Evolutionary conservation across 2,797 vertebrate genomes (phyloP), one percentile per base, ranked within the genome.

Genomic region (Propithecus perrieri): DNA sequence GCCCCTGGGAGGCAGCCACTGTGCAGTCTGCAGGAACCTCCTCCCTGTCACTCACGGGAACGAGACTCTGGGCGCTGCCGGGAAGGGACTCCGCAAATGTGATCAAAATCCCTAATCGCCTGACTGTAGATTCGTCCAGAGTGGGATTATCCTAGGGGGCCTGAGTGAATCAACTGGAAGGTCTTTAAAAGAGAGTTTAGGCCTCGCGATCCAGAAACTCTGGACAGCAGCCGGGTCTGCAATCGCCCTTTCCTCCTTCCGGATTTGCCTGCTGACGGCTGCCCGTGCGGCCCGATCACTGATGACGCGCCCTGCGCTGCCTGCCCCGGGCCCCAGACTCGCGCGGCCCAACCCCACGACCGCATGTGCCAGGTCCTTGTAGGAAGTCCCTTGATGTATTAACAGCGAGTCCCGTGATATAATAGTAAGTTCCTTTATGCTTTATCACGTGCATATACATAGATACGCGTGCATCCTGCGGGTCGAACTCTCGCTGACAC

Each of bases 1-100:
- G 41, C 15, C 3, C 4, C 9, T 15, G 28, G 35, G 8, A 55
- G n/a, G 28, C 9, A 7, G 18, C 2, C 2, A 0, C 57, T 10
- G 5, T 17, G 41, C 8, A 13, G 30, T 14, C 17, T 35, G 30
- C 24, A 35, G 1, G 3, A 1, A 14, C 7, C 41, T 89, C 41
- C 75, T 50, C 35, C 35, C 4, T 4, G 43, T 13, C 12, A 20
- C 17, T 69, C n/a, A 5, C 1, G 13, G 61, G 48, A 55, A 30
- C 18, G 12, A 12, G 6, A 53, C 46, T 14, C 9, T 24, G 33
- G 53, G 26, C 15, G 79, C 38, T 81, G 7, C 17, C 46, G 2
- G 7, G 53, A 43, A 71, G 11, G 50, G 18, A 15, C 41, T 65
- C 50, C 22, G 33, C 24, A 20, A 76, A 43, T 48, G 30, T 46